These are phyloP conservation scores for Lycaon pictus DNA, from an alignment of 2,113 vertebrate genomes.

Conservation along the genomic window DNA sequence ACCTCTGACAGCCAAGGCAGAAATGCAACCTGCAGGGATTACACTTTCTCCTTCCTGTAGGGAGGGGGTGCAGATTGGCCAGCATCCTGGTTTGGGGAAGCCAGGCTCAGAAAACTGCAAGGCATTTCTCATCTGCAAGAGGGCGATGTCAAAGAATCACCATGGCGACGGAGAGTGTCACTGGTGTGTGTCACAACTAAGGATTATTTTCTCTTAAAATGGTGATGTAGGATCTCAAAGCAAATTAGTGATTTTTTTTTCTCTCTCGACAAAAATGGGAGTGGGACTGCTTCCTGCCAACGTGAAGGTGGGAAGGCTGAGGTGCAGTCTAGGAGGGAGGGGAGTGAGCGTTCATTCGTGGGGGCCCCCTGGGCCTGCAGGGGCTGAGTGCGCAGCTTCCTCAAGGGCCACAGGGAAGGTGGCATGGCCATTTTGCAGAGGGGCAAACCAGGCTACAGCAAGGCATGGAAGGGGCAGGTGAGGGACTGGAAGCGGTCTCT, in stretches of 20 bases:
- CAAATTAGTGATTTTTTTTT: not conserved
- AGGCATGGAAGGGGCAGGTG: not conserved
- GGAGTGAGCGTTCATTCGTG: fast-evolving
- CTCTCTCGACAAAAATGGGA: not conserved
- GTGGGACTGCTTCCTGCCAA: not conserved
- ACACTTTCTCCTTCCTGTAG: not conserved
- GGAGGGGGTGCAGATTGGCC: no score
- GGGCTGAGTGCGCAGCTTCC: not conserved
- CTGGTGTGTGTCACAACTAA: not conserved
- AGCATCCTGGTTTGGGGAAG: not conserved
- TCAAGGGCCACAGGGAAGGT: not conserved
- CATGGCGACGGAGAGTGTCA: not conserved
- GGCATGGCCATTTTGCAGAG: not conserved
- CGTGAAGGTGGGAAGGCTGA: not conserved
- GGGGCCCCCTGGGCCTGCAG: no score
- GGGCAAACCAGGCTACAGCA: not conserved
- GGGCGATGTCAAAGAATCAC: not conserved
- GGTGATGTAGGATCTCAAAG: not conserved
- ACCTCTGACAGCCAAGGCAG: not conserved
- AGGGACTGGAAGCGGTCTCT: not conserved
- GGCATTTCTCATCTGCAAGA: not conserved
- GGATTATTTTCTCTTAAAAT: not conserved
- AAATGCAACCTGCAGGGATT: not conserved
- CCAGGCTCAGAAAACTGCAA: not conserved
- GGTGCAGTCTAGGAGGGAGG: not conserved